Percentiles rank a stretch among this genome's conserved stretches.
These are phyloP conservation scores for Bugulina stolonifera DNA, from an alignment of 2,888 invertebrate species.

Conservation along the genomic window DNA sequence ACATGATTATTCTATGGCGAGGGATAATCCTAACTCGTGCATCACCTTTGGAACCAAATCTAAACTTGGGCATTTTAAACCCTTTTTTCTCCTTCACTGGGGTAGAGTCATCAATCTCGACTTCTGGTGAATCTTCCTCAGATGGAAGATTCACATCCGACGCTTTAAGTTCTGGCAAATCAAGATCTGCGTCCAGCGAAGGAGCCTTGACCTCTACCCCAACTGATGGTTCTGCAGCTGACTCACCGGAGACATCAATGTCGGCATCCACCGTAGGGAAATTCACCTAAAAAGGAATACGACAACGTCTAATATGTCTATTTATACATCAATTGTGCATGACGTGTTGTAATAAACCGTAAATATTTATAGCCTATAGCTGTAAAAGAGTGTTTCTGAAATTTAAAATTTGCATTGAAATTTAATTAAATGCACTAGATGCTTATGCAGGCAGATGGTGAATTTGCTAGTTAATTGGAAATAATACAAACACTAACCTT, in stretches of 20 bases:
- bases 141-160: constrained; percentile 15
- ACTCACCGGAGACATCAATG: background rate
- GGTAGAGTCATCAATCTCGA: background rate
- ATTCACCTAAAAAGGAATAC: background rate
- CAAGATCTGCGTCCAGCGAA: background rate
- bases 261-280: constrained; percentile 4
- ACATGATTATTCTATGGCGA: too few species aligned
- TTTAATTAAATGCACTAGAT: too few species aligned
- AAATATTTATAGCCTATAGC: too few species aligned
- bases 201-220: background rate
- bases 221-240: background rate
- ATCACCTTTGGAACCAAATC: constrained; percentile 26
- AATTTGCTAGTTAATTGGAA: too few species aligned
- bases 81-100: background rate
- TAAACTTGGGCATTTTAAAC: constrained; percentile 26
- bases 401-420: too few species aligned
- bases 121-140: background rate
- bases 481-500: too few species aligned
- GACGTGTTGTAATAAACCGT: too few species aligned
- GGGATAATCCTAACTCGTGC: too few species aligned
- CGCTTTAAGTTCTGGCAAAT: constrained; percentile 18
- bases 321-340: too few species aligned
- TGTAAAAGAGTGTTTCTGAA: too few species aligned
- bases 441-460: too few species aligned
- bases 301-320: background rate